A percentile compares a stretch with the other conserved stretches of the same genome.
Conservation (phyloP, 2,113 vertebrate species). For the Perca fluviatilis region DNA sequence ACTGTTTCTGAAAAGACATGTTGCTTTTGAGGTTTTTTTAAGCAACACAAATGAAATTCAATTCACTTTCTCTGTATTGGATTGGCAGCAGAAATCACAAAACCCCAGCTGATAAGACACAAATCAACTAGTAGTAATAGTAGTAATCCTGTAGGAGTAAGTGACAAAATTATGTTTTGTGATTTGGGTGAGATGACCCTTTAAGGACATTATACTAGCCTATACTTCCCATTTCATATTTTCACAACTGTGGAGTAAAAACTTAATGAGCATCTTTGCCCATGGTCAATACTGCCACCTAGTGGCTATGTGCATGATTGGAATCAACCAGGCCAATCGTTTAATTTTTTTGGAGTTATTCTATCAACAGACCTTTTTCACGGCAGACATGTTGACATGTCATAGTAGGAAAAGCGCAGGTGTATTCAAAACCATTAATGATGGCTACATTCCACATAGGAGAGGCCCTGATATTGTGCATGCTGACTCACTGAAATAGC, state of each 20-base stretch:
- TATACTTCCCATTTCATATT: not conserved
- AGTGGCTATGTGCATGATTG: slow-evolving; percentile 27
- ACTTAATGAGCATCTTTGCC: not conserved
- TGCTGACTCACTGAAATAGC: too few relatives aligned
- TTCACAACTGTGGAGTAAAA: not conserved
- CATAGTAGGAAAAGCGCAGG: too few relatives aligned
- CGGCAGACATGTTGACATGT: too few relatives aligned
- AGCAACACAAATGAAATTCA: not conserved
- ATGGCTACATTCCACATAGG: too few relatives aligned
- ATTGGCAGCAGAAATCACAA: not conserved
- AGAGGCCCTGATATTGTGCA: too few relatives aligned
- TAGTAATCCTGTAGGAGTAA: not conserved
- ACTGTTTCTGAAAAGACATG: not conserved
- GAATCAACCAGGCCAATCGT: not conserved
- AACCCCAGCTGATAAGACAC: not conserved
- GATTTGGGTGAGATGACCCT: not conserved
- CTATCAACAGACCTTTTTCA: too few relatives aligned
- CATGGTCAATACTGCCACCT: slow-evolving; percentile 57
- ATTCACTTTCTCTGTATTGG: not conserved
- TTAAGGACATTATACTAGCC: not conserved
- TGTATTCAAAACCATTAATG: too few relatives aligned
- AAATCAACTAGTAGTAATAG: not conserved
- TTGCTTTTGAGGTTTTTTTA: not conserved
- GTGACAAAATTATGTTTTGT: not conserved
- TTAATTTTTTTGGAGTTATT: not conserved